Base-by-base conservation (phyloP, 1,140 invertebrate genomes). In the Dinothrombium tinctorium region DNA sequence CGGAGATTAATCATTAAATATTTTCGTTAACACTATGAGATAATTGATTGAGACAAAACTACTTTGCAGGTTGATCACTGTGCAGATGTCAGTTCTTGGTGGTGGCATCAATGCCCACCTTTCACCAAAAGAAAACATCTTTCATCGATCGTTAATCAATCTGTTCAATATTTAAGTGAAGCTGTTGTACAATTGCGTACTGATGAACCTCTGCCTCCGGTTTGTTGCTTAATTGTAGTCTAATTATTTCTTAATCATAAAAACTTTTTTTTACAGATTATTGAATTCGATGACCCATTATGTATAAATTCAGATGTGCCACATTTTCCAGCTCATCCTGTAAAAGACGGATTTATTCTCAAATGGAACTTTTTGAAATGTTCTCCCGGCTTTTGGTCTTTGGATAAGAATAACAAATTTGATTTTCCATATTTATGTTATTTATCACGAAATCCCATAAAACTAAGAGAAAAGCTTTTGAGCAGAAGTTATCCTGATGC, bases 401-500 rank as follows among this genome's bases (percentile, higher is more conserved):
- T 12, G 14, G 2, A 29, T 8, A 31, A 29, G 22, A 31, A n/a
- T 7, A 22, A 24, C 5, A 17, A 21, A 12, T 26, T 32, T 43
- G 43, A 35, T 23, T 47, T 48, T 44, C 20, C 43, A 14, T 31
- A 24, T 40, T 19, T 40, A 43, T 44, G 43, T 31, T 42, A 15
- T 37, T 47, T 7, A 15, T 39, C 20, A 19, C 11, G 25, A 15
- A 50, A 76, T 73, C 77, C 29, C 76, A 69, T 57, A 82, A 76
- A 76, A 71, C 76, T 28, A 75, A 72, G 3, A 76, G 78, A 59
- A 50, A 56, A 25, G 62, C 66, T 56, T 71, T 75, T 57, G 83
- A 68, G 57, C 50, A 57, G 67, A 0, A 48, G 56, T 20, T 15
- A 40, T 4, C 52, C 65, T 31, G 65, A 73, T 47, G 50, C 61